Percentiles rank a stretch among this genome's conserved stretches.
Conservation (phyloP, 2,797 vertebrate species). For the Otus scops region DNA sequence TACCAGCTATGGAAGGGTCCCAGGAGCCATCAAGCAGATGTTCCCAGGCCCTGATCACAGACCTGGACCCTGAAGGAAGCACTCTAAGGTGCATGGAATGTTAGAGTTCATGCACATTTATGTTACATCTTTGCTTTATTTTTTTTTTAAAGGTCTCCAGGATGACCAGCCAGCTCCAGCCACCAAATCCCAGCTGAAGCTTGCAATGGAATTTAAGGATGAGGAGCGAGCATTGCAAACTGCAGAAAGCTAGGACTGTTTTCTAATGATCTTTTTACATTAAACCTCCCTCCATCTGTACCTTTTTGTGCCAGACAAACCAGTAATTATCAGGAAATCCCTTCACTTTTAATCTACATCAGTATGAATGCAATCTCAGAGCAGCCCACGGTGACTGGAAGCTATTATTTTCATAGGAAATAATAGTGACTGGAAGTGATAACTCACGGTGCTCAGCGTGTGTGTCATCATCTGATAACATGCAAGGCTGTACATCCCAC, state of each 20-base stretch:
- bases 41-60: not conserved
- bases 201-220: not conserved
- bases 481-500: slow-evolving; percentile 45
- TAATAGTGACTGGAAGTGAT: slow-evolving; percentile 71
- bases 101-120: not conserved
- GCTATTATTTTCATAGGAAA: slow-evolving; percentile 68
- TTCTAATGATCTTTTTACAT: not conserved
- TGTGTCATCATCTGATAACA: slow-evolving; percentile 72
- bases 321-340: slow-evolving; percentile 66
- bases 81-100: not conserved
- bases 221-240: not conserved
- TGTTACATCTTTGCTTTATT: not conserved
- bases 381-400: slow-evolving; percentile 66
- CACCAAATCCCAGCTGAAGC: not conserved
- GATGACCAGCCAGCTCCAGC: not conserved
- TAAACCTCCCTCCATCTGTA: slow-evolving; percentile 19
- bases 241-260: not conserved
- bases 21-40: not conserved
- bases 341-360: slow-evolving; percentile 63
- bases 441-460: slow-evolving; percentile 43
- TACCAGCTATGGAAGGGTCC: not conserved
- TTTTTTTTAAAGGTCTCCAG: not conserved
- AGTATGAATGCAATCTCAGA: slow-evolving; percentile 57
- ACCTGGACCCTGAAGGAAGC: not conserved
- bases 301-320: slow-evolving; percentile 46